Evolutionary conservation across 2,888 invertebrate genomes (phyloP).

Genomic region (Taphrorychus bicolor): DNA sequence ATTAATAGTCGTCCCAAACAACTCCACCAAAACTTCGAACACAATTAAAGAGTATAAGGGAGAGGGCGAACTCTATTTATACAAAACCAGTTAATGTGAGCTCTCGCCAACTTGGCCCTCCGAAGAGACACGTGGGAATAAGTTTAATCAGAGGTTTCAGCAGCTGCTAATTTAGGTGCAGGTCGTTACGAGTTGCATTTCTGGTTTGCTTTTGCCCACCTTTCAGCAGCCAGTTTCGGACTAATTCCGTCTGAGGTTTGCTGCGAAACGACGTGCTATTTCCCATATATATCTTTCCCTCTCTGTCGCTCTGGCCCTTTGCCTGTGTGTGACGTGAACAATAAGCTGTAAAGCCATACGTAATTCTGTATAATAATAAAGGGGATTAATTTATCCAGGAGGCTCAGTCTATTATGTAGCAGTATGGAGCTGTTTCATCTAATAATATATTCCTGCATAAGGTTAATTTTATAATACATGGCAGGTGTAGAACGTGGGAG

Average conservation of each 20-base stretch:
- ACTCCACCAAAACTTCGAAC: constrained; percentile 3
- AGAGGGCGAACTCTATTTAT: constrained; percentile 2
- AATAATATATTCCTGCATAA: neutral
- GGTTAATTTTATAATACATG: no score
- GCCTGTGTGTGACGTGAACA: neutral
- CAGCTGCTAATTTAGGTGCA: constrained; percentile 28
- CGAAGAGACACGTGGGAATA: constrained; percentile 25
- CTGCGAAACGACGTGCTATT: no score
- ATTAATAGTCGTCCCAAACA: neutral
- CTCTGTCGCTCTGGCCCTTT: neutral
- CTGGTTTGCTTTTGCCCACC: constrained; percentile 8
- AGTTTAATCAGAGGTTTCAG: constrained; percentile 29
- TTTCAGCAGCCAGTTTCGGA: constrained; percentile 1
- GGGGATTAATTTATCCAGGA: neutral
- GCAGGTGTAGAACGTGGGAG: no score
- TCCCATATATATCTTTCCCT: no score
- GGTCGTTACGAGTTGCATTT: constrained; percentile 10
- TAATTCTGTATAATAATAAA: neutral
- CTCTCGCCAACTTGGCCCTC: constrained; percentile 14
- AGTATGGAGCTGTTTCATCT: neutral
- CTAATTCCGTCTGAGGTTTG: neutral
- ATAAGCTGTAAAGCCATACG: neutral
- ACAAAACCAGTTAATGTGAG: constrained; percentile 10
- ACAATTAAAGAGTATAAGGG: neutral
- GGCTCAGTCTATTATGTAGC: neutral